Percentiles rank a stretch among this genome's conserved stretches.
phyloP scores from a whole-genome alignment of 2,113 vertebrate genomes.

The Atherinomorus stipes region DNA sequence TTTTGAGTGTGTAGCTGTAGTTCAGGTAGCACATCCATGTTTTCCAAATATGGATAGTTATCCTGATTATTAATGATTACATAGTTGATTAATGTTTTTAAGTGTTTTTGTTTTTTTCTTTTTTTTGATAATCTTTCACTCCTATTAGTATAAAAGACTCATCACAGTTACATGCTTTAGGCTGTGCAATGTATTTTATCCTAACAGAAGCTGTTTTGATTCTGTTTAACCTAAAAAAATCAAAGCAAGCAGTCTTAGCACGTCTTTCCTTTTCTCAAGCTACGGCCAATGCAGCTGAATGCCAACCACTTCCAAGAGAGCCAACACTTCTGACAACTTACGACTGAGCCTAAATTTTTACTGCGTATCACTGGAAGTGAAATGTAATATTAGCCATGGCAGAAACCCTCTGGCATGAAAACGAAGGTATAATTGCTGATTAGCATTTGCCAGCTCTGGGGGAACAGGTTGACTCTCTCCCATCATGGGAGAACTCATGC shows the following conservation, averaged over 20 bases:
- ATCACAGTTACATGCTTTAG: too few species aligned
- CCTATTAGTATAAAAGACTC: too few species aligned
- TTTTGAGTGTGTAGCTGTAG: too few species aligned
- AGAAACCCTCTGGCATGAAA: slow-evolving; percentile 51
- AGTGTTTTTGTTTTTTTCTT: too few species aligned
- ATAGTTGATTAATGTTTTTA: too few species aligned
- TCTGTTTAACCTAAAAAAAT: neutral
- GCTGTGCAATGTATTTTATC: too few species aligned
- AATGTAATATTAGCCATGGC: slow-evolving; percentile 45
- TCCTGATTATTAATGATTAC: too few species aligned
- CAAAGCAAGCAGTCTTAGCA: neutral
- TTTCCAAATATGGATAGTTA: too few species aligned
- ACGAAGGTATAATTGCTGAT: slow-evolving; percentile 76
- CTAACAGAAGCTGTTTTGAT: neutral
- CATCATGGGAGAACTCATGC: slow-evolving; percentile 51
- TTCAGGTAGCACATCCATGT: too few species aligned
- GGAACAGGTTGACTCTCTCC: slow-evolving; percentile 66
- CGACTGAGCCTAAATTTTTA: slow-evolving; percentile 21
- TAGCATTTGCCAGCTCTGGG: slow-evolving; percentile 67
- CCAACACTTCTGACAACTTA: neutral
- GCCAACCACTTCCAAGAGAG: neutral
- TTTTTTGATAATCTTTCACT: too few species aligned
- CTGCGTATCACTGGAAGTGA: slow-evolving; percentile 36
- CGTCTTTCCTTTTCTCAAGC: neutral
- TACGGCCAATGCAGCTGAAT: neutral